Base-by-base conservation (phyloP, 2,797 vertebrate genomes). In the Darevskia nairensis region DNA sequence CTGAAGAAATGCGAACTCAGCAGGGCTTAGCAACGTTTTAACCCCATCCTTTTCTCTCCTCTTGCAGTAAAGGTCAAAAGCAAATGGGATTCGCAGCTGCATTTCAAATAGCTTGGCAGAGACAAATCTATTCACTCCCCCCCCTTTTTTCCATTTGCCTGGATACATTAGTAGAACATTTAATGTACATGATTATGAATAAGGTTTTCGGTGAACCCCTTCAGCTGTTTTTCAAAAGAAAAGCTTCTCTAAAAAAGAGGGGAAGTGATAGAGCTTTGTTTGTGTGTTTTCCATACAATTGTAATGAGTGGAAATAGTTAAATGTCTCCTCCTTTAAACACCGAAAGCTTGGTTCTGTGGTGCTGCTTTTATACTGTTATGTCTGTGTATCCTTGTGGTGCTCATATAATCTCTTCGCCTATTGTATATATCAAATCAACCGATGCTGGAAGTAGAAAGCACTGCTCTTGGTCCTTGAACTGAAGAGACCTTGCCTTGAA, bases 1-100 rank as follows among this genome's bases (percentile, higher is more conserved):
- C 0, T 77, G 1, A 90, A 90, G 32, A 93, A 95, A 46, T 93
- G 91, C 92, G 89, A 91, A 88, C 90, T 94, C 91, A 92, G 93
- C 91, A 94, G 89, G 86, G 75, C 66, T 92, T 93, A 78, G 91
- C 91, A 94, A 93, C 71, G 82, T 46, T 92, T 94, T 86, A 94
- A 89, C 88, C 94, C 94, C 93, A 91, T 95, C 93, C 91, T 91
- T 55, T 91, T 93, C 91, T 89, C 89, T 72, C 80, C 80, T 94
- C 64, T 89, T 59, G 39, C 88, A 71, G 87, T 89, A 95, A 92
- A 95, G 93, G 94, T 94, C 94, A 95, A 77, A 79, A 91, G 86
- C 75, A 78, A 93, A 89, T 2, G 17, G 92, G 84, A 84, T 90
- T 89, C 72, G 17, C 8, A 93, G 77, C 74, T 91, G 84, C 32